Evolutionary conservation across 30 jellyfish, hydroid and myxozoan genomes (phyloP), one percentile per base, ranked within the genome.

Genomic region (Calvadosia cruxmelitensis): DNA sequence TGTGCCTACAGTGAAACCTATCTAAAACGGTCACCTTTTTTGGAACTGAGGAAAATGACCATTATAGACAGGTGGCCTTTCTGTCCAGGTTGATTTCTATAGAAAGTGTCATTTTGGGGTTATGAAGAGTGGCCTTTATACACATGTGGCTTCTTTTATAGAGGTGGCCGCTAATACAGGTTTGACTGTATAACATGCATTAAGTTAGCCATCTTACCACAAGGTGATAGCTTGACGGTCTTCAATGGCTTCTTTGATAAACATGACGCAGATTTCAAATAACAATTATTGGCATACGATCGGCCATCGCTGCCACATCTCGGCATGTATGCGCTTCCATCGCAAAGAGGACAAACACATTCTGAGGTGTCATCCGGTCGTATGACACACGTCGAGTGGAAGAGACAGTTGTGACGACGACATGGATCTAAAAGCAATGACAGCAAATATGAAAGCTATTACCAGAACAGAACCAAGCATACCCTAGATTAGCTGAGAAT

Each of bases 371-470:
- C 62, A 32, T 80, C 94, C 1, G 72, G 53, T 50, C 65, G 71
- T 62, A 31, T 42, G n/a, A 81, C 52, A 75, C 97, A 88, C 31
- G 52, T 34, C 10, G 94, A 63, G 72, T 69, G 69, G 34, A 42
- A 13, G 29, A 52, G 69, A 50, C 97, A 88, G 57, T 50, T 79
- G 15, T n/a, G 77, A 12, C 51, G 57, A 2, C 53, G 52, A 67
- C 96, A 86, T 20, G 96, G 85, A 63, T 86, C 96, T 86, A 68
- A 27, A 74, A 31, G n/a, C n/a, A n/a, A n/a, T n/a, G n/a, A n/a
- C n/a, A n/a, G n/a, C n/a, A n/a, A n/a, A n/a, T n/a, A n/a, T n/a
- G n/a, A n/a, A n/a, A n/a, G n/a, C n/a, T n/a, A n/a, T n/a, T n/a
- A n/a, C n/a, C n/a, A n/a, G n/a, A n/a, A n/a, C n/a, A n/a, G n/a